Evolutionary conservation across 2,888 invertebrate genomes (phyloP), one percentile per base, ranked within the genome.

Genomic region (Invenusta paracnida): DNA sequence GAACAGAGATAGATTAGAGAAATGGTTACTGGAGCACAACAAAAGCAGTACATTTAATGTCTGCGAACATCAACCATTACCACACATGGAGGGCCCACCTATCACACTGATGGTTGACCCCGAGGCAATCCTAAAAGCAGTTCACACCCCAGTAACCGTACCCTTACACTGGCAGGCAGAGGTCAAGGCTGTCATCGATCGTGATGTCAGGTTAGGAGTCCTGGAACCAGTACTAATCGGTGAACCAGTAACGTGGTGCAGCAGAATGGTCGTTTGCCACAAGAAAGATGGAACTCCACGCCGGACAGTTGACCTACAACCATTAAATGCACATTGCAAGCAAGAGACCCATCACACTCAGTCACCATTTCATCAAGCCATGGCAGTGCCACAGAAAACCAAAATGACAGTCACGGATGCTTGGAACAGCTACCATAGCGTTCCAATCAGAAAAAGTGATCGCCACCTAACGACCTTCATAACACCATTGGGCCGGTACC

Each of bases 131-230:
- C 89, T 88, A 1, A 87, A 88, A 0, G 88, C 88, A 17, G 85
- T 88, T 73, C 89, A 89, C 83, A 88, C 88, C 0, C 89, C 89
- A 1, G 87, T 89, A 23, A 88, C 88, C 23, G 88, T 89, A 0
- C 89, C 88, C n/a, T 5, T 89, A 0, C 89, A 89, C 83, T 89
- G 89, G 89, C 87, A 87, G 48, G 87, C 88, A 1, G 87, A 87
- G 1, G 88, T 89, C 0, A 89, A 89, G 82, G 88, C 86, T 28
- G 88, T 88, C 0, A 86, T 89, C 0, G 89, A 89, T 83, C 88
- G 87, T 23, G 88, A 89, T 85, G 88, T 88, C 0, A 28, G 86
- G 0, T 83, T 89, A 0, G 88, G 88, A 28, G 88, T 88, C 0
- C 67, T 88, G 1, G 88, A 88, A 84, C 87, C 87, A 0, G 88